Conservation (phyloP, 2,888 invertebrate species). For the Liopterus haemorrhoidalis region DNA sequence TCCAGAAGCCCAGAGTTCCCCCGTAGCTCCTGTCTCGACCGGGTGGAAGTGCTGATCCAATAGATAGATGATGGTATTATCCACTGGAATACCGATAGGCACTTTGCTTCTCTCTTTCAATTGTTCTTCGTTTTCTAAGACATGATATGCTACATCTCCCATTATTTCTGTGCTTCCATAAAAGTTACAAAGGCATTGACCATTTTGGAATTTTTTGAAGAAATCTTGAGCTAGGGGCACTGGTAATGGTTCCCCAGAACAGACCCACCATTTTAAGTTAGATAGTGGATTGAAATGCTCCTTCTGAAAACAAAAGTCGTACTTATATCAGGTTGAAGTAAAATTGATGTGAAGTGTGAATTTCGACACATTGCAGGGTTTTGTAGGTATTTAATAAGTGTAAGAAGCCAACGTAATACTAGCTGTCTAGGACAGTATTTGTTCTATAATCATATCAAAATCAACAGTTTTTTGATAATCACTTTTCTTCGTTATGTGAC, state of each 20-base stretch:
- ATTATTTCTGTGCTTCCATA: conserved; percentile 90
- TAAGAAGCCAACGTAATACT: too few species aligned
- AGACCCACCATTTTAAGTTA: conserved; percentile 70
- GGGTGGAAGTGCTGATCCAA: conserved; percentile 68
- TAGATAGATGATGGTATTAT: conserved; percentile 75
- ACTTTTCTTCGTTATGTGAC: too few species aligned
- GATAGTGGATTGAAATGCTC: too few species aligned
- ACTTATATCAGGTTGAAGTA: too few species aligned
- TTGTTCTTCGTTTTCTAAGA: conserved; percentile 57
- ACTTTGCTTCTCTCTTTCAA: conserved; percentile 61
- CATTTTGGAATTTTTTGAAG: conserved; percentile 63
- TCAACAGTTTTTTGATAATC: too few species aligned
- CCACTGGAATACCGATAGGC: conserved; percentile 77
- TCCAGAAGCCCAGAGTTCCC: conserved; percentile 79
- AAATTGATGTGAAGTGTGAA: too few species aligned
- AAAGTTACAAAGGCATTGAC: conserved; percentile 72
- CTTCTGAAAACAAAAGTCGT: too few species aligned
- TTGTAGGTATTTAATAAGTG: too few species aligned
- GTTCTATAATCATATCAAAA: too few species aligned
- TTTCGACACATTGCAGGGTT: too few species aligned
- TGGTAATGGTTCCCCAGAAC: conserved; percentile 78
- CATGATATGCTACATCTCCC: conserved; percentile 81
- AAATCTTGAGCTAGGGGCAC: conserved; percentile 67
- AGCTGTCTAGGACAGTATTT: too few species aligned
- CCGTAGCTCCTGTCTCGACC: conserved; percentile 66